Base-by-base conservation (phyloP, 2,888 invertebrate genomes). In the Caenorhabditis angaria region DNA sequence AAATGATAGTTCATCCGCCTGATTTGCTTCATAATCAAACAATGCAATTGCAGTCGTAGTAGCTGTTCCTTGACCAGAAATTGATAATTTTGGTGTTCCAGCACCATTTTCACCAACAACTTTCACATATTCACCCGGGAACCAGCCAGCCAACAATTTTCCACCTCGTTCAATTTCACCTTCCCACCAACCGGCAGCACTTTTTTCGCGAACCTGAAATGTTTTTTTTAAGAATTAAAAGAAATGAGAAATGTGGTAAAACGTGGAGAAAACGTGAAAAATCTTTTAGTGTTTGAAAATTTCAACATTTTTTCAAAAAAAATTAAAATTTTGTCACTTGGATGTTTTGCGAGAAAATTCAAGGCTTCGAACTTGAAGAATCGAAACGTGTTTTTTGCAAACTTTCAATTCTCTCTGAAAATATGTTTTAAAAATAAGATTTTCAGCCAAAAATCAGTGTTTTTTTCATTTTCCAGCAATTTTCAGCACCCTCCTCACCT, bases 121-220 rank as follows among this genome's bases (percentile, higher is more conserved):
- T 90, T 96, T 96, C 10, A 97, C 95, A 88, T 97, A 99, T 72
- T 94, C 94, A 28, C 97, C 97, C 0, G 99, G 99, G 90, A 99
- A 99, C 99, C 99, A 99, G 2, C 99, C 99, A 89, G 95, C 94
- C 41, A 94, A 90, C 88, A 94, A 94, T 14, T 72, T 72, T 28
- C 83, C 86, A 41, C 76, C 65, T 22, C 78, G 20, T 12, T 66
- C 96, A 53, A 97, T 89, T 89, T 99, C 97, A 0, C 99, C 99
- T 90, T 99, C 97, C 97, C 97, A 99, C 99, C 99, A 99, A 24
- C 99, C 99, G 57, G 94, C 94, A 83, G 94, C 93, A 0, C 95
- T 94, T 88, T 96, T 97, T 90, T 97, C 97, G 25, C 95, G 91
- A n/a, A 99, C 94, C 91, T 94, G 93, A 66, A 97, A 20, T 8